A percentile compares a stretch with the other conserved stretches of the same genome.
Conservation (phyloP, 2,888 invertebrate genomes). For the Microdon myrmicae region DNA sequence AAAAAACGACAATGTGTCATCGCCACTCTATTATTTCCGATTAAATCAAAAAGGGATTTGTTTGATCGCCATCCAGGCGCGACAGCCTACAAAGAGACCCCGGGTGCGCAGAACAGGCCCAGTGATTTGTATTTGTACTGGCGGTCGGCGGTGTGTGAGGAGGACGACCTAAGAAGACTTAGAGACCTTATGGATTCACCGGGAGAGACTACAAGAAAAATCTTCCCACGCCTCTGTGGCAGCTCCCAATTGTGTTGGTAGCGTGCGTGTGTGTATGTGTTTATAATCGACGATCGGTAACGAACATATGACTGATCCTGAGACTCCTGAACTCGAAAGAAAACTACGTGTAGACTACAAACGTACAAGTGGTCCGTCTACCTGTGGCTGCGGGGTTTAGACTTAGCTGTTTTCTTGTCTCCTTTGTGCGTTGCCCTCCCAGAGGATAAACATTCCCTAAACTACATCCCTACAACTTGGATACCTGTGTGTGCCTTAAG, state of each 20-base stretch:
- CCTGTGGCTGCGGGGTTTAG: too few relatives aligned
- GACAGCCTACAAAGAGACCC: background rate
- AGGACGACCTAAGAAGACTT: slow-evolving; percentile 19
- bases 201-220: slow-evolving; percentile 43
- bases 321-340: slow-evolving; percentile 25
- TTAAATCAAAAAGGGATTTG: slow-evolving; percentile 50
- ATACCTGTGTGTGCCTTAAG: too few relatives aligned
- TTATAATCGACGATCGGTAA: slow-evolving; percentile 16
- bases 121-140: too few relatives aligned
- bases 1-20: slow-evolving; percentile 43
- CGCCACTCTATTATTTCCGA: slow-evolving; percentile 49
- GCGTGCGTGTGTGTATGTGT: slow-evolving; percentile 32
- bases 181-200: slow-evolving; percentile 42
- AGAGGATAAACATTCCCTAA: slow-evolving; percentile 33
- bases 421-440: slow-evolving; percentile 47
- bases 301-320: slow-evolving; percentile 48
- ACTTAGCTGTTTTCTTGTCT: too few relatives aligned
- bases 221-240: slow-evolving; percentile 42
- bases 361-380: too few relatives aligned
- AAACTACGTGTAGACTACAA: too few relatives aligned
- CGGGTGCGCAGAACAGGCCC: background rate
- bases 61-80: slow-evolving; percentile 14
- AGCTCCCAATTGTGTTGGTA: background rate
- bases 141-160: background rate
- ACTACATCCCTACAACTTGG: too few relatives aligned